These are phyloP conservation scores for Lepilemur septentrionalis DNA, from an alignment of 2,797 vertebrate species.

Conservation along the genomic window DNA sequence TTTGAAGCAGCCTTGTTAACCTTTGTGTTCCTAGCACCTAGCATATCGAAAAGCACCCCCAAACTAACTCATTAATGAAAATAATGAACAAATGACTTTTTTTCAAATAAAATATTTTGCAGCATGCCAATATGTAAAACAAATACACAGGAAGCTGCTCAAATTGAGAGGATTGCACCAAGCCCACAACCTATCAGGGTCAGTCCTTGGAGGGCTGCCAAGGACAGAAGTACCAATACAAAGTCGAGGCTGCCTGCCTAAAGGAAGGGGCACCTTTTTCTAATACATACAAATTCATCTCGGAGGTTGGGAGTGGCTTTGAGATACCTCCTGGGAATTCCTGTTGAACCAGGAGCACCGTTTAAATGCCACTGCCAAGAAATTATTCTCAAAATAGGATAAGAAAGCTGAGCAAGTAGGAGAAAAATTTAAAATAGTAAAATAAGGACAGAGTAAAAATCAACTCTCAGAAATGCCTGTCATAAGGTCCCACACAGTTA, in stretches of 20 bases:
- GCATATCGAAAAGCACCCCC: not conserved
- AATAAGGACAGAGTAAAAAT: not conserved
- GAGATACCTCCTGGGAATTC: not conserved
- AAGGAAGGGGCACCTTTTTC: not conserved
- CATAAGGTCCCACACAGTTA: not conserved
- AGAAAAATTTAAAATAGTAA: not conserved
- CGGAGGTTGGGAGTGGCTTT: not conserved
- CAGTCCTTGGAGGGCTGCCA: not conserved
- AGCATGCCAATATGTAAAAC: not conserved
- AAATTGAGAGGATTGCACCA: not conserved
- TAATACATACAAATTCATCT: not conserved
- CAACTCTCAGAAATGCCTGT: not conserved
- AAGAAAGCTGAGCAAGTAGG: not conserved
- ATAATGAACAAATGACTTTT: not conserved
- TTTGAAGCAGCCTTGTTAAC: not conserved
- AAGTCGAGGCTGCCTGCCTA: not conserved
- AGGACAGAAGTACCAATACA: not conserved
- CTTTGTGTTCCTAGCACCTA: not conserved
- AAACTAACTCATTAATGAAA: not conserved
- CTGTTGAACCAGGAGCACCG: not conserved
- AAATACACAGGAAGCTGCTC: not conserved
- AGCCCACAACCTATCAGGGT: not conserved
- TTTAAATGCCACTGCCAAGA: not conserved
- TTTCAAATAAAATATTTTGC: not conserved
- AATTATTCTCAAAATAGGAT: slow-evolving; percentile 6